Base-by-base conservation (phyloP, 2,888 invertebrate genomes). In the Acholoe squamosa region DNA sequence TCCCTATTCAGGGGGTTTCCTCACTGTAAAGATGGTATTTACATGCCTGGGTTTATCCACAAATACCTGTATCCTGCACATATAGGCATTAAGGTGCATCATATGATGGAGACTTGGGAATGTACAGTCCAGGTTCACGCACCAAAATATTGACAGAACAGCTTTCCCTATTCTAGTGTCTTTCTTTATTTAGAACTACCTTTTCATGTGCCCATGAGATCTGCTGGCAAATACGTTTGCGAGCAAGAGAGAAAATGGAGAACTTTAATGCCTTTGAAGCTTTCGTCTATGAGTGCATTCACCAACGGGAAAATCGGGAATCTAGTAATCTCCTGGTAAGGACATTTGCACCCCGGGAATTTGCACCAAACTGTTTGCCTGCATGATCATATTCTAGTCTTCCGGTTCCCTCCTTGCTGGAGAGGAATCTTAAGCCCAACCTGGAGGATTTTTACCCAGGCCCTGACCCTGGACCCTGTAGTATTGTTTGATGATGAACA, bases 311-410 rank as follows among this genome's bases (percentile, higher is more conserved):
- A 71, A 7, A 71, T 14, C 28, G 3, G 71, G 71, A 25, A n/a
- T 71, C 71, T 28, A 28, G 71, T 71, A 71, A 71, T 71, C 71
- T 71, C 71, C 25, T 3, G 71, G 31, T 71, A 71, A 71, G 71
- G 71, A 71, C 71, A 71, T 71, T 71, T 71, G 71, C 71, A 71
- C n/a, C n/a, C n/a, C n/a, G 71, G 71, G 28, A 25, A 71, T 71
- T 71, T 71, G 71, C 71, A 71, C 71, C 71, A 71, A 71, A 71
- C 25, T 71, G 71, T 71, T 71, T 71, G 28, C 16, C 31, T 14
- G 31, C 5, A 16, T 25, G 71, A 71, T 71, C 71, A 25, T 71
- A 71, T 71, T 71, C 31, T 25, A 5, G 71, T 67, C 16, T 71
- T 71, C 71, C 71, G 12, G 71, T 71, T 71, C 28, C 71, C 71